Base-by-base conservation (phyloP, 2,113 vertebrate species). In the Onychostoma macrolepis region DNA sequence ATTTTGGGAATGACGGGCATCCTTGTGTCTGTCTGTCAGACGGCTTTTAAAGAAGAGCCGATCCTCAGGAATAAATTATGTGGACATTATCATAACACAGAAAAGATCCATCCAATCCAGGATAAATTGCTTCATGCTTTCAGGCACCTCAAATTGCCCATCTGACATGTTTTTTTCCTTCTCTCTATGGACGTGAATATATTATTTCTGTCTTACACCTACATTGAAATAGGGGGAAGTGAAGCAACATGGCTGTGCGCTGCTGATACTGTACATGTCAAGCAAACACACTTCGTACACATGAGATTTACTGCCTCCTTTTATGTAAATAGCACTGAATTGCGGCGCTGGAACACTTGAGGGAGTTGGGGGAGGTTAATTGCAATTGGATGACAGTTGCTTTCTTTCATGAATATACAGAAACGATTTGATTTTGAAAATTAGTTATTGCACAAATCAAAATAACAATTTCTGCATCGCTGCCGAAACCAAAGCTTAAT, bases 41-140 rank as follows among this genome's bases (percentile, higher is more conserved):
- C 13, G 67, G 75, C 65, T 88, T 88, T 82, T 80, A 84, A 80
- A 85, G 84, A 86, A 75, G 45, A 63, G 26, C 85, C 38, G 17
- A 78, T 87, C 41, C 67, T 71, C 82, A 26, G 50, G 58, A 89
- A 89, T 89, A 89, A 88, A 88, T 87, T 82, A 91, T 76, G 53
- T 61, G 50, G n/a, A 63, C 48, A 90, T 90, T 81, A 89, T 74
- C 58, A 87, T 87, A 88, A 86, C 30, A 86, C 78, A 87, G 80
- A 83, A 53, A 85, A 80, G 38, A 87, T 86, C 83, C 79, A 67
- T 90, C 75, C 83, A 80, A 61, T 80, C 58, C 50, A 82, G 69
- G 80, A 89, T 86, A 85, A 87, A 89, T 72, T 80, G 76, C 89
- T 63, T 84, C 79, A 58, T 80, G 78, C 88, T 83, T 84, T 89